Conservation (phyloP, 1,140 invertebrate species). For the Drosophila sechellia region DNA sequence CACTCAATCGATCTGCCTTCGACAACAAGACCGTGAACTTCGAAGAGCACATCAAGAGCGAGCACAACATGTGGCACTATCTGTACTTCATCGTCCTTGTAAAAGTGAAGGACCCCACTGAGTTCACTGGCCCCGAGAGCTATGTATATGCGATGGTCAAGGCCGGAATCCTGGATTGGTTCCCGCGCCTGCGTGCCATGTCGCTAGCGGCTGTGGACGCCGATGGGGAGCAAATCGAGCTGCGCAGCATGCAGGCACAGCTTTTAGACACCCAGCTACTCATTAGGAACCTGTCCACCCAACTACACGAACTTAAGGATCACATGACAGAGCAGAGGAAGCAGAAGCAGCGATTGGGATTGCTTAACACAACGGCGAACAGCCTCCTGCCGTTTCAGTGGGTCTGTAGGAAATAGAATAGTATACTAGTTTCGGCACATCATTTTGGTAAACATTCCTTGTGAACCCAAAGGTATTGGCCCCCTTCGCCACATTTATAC, state of each 20-base stretch:
- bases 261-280: conserved; percentile 93
- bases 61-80: conserved; percentile 99
- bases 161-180: conserved; percentile 97
- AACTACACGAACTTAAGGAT: conserved; percentile 95
- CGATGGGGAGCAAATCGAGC: conserved; percentile 96
- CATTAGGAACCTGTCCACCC: conserved; percentile 92
- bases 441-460: conserved; percentile 58
- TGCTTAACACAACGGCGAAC: conserved; percentile 87
- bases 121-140: conserved; percentile 99
- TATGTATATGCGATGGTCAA: conserved; percentile 98
- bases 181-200: conserved; percentile 96
- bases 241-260: conserved; percentile 93
- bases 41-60: conserved; percentile 98
- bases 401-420: conserved; percentile 18
- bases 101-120: conserved; percentile 98
- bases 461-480: conserved; percentile 53
- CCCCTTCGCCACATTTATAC: conserved; percentile 78
- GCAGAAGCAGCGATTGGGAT: conserved; percentile 94
- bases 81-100: conserved; percentile 99
- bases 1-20: conserved; percentile 97
- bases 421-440: conserved; percentile 11
- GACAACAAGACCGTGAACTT: conserved; percentile 99
- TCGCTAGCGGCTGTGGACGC: conserved; percentile 95
- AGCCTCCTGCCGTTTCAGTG: conserved; percentile 70
- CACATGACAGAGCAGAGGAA: conserved; percentile 98